Conservation (phyloP, 2,113 vertebrate genomes). For the Edolisoma coerulescens region DNA sequence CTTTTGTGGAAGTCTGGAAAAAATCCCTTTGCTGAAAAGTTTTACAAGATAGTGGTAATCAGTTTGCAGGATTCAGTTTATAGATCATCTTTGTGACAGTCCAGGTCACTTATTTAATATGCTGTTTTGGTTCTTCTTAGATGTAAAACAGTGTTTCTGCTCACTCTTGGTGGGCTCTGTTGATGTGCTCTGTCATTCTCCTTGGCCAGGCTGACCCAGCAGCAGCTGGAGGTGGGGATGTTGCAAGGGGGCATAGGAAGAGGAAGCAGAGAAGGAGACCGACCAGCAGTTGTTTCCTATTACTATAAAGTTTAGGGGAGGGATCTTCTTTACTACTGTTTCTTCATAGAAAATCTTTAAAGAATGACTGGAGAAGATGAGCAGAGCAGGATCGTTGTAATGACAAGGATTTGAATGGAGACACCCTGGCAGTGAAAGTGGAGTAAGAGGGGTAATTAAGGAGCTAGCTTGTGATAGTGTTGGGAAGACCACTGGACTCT, state of each 20-base stretch:
- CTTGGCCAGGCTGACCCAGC: background rate
- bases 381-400: background rate
- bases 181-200: background rate
- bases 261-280: background rate
- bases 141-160: background rate
- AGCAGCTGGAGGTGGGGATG: background rate
- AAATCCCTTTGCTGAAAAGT: background rate
- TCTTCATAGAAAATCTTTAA: background rate
- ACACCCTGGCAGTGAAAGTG: background rate
- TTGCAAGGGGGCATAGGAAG: background rate
- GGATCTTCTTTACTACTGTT: background rate
- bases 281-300: background rate
- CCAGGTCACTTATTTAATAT: background rate
- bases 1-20: background rate
- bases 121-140: background rate
- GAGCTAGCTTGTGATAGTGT: background rate
- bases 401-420: background rate
- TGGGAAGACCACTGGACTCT: background rate
- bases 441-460: background rate
- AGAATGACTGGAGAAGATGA: background rate
- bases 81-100: background rate
- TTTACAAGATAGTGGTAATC: background rate
- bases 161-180: rapidly evolving
- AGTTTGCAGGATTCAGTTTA: background rate
- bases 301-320: background rate